Evolutionary conservation across 2,113 vertebrate species (phyloP).

Genomic region (Crotalus helleri): DNA sequence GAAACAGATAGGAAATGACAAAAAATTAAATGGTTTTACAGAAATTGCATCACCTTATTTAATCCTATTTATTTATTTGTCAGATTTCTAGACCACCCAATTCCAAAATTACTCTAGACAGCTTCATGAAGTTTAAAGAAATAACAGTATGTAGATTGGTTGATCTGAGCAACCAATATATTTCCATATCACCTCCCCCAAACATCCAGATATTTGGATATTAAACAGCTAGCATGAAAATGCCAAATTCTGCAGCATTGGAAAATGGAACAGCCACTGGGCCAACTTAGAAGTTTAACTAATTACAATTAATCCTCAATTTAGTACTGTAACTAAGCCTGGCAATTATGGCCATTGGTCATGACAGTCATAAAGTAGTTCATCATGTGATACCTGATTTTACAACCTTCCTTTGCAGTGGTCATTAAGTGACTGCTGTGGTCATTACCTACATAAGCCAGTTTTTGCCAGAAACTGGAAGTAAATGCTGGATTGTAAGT

Average conservation of each 20-base stretch:
- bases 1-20: not conserved
- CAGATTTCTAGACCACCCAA: not conserved
- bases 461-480: not conserved
- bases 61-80: not conserved
- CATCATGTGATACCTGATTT: not conserved
- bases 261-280: not conserved
- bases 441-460: not conserved
- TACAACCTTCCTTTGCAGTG: not conserved
- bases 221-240: not conserved
- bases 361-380: not conserved
- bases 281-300: not conserved
- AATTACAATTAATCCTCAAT: not conserved
- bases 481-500: not conserved
- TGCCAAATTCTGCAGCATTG: not conserved
- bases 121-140: not conserved
- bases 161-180: not conserved
- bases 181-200: not conserved
- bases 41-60: not conserved
- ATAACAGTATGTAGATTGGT: not conserved
- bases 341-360: not conserved
- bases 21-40: not conserved
- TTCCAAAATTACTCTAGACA: not conserved
- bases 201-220: not conserved
- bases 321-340: not conserved
- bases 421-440: not conserved